Evolutionary conservation across 1,140 invertebrate species (phyloP).

Genomic region (Zaprionus ghesquierei): DNA sequence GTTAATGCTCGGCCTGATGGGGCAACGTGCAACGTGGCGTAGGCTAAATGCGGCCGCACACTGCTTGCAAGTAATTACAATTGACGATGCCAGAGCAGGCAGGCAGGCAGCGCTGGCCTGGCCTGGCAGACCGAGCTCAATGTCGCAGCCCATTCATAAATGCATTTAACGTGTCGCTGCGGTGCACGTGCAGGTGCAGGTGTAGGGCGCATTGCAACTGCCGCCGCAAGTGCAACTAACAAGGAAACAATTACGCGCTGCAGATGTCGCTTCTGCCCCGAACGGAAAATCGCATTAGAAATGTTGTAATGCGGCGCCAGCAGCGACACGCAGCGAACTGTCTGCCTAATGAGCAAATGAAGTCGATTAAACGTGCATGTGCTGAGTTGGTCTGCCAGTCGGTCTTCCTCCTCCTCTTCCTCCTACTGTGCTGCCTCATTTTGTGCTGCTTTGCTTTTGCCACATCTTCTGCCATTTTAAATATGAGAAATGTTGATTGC

Average conservation of each 20-base stretch:
- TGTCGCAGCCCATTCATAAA: conserved; percentile 58
- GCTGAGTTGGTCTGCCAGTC: neutral
- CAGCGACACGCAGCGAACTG: conserved; percentile 47
- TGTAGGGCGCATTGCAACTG: conserved; percentile 19
- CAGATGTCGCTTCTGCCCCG: conserved; percentile 37
- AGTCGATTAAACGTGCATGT: conserved; percentile 73
- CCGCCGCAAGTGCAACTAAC: conserved; percentile 65
- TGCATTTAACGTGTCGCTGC: conserved; percentile 65
- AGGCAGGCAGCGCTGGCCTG: neutral
- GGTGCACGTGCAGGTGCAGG: conserved; percentile 23
- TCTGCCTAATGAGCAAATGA: conserved; percentile 79
- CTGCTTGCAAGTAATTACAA: conserved; percentile 76
- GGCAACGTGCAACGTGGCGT: conserved; percentile 43
- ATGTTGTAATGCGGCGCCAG: conserved; percentile 38
- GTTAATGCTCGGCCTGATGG: conserved; percentile 62
- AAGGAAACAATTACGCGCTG: conserved; percentile 78
- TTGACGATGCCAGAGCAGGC: conserved; percentile 49
- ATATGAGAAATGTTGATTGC: conserved; percentile 59
- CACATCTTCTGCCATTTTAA: conserved; percentile 37
- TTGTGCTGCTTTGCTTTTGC: neutral
- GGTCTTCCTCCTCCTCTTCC: neutral
- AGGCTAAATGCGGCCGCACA: conserved; percentile 48
- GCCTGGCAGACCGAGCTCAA: neutral
- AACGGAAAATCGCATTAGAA: conserved; percentile 53
- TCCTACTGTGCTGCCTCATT: neutral